Evolutionary conservation across 30 jellyfish, hydroid and myxozoan species (phyloP).

Genomic region (Aurelia aurita complex sp. Pacific): DNA sequence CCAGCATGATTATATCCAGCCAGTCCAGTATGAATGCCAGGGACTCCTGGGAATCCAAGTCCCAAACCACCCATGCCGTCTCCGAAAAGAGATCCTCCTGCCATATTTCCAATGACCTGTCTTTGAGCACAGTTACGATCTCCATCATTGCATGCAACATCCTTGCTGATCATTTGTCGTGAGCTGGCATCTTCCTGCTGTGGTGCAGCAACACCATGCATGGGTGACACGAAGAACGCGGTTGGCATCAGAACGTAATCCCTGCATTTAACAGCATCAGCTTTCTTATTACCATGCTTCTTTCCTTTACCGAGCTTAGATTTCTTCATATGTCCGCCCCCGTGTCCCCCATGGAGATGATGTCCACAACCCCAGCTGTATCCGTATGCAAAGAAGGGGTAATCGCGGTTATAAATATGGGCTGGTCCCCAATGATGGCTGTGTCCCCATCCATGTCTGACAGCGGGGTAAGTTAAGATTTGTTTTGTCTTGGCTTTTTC

Average conservation of each 20-base stretch:
- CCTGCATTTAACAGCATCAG: conserved; percentile 71
- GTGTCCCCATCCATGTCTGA: conserved; percentile 86
- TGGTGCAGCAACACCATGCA: conserved; percentile 57
- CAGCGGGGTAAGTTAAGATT: conserved; percentile 94
- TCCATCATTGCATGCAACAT: conserved; percentile 92
- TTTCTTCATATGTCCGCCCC: conserved; percentile 20
- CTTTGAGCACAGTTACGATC: conserved; percentile 85
- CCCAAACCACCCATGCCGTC: conserved; percentile 99
- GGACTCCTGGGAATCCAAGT: conserved; percentile 97
- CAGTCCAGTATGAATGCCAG: conserved; percentile 96
- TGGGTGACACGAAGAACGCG: conserved; percentile 57
- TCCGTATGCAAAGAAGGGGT: conserved; percentile 98
- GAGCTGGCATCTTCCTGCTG: conserved; percentile 63
- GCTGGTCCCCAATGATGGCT: conserved; percentile 97
- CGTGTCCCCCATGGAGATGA: conserved; percentile 76
- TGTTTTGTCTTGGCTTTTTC: conserved; percentile 80
- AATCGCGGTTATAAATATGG: conserved; percentile 89
- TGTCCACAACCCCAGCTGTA: conserved; percentile 99
- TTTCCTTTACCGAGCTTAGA: conserved; percentile 52
- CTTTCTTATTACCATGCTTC: conserved; percentile 27
- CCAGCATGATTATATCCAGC: conserved; percentile 93
- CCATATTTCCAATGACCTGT: conserved; percentile 99
- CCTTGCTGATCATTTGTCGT: conserved; percentile 83
- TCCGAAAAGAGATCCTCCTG: conserved; percentile 98
- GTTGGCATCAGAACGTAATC: conserved; percentile 91